These are phyloP conservation scores for Drosophila mayaguana DNA, from an alignment of 2,888 invertebrate genomes.

Conservation along the genomic window DNA sequence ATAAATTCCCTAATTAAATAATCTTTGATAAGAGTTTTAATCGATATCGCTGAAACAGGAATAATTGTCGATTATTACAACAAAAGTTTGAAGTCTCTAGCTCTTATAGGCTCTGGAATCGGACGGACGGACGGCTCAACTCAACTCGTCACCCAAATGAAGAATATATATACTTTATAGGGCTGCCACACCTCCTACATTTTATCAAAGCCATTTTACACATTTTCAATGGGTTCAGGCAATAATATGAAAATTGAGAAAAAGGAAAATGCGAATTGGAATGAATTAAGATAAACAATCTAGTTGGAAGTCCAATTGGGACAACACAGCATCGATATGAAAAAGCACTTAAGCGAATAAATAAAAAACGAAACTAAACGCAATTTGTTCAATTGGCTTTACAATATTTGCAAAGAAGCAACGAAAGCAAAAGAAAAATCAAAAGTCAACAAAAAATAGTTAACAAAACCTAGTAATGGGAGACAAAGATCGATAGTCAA, in stretches of 20 bases:
- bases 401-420: conserved; percentile 33
- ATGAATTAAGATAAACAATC: neutral
- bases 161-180: no score
- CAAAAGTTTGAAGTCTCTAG: no score
- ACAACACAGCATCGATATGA: neutral
- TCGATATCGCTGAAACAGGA: no score
- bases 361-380: conserved; percentile 1
- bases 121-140: no score
- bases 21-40: no score
- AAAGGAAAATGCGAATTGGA: neutral
- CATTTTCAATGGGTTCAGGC: no score
- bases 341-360: conserved; percentile 5
- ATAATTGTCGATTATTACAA: no score
- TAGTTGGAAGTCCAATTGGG: neutral
- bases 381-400: conserved; percentile 34
- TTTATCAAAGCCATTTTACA: no score
- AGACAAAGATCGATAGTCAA: conserved; percentile 13
- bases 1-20: no score
- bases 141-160: no score
- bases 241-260: neutral
- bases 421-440: conserved; percentile 13
- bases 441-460: conserved; percentile 29
- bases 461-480: conserved; percentile 18
- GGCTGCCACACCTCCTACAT: no score
- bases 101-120: no score